Percentiles rank a stretch among this genome's conserved stretches.
Evolutionary conservation across 2,888 invertebrate species (phyloP).

Genomic region (Melanostoma mellinum): DNA sequence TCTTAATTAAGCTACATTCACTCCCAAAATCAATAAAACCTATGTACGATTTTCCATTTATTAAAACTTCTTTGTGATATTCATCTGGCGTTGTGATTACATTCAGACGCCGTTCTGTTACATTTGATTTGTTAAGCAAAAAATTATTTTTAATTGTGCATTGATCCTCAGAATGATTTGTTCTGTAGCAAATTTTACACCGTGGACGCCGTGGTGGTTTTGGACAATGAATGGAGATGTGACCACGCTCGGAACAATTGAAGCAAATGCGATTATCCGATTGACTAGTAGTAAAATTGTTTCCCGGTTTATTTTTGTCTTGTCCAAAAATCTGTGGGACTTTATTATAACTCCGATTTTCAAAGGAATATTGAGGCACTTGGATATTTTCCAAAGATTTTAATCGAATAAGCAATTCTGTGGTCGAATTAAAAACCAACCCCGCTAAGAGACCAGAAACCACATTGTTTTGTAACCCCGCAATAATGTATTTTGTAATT

Average conservation of each 20-base stretch:
- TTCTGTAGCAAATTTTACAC: too few species aligned
- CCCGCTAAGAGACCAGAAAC: conserved; percentile 12
- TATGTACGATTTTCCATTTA: conserved; percentile 18
- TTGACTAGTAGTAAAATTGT: too few species aligned
- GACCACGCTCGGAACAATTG: too few species aligned
- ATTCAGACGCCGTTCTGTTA: too few species aligned
- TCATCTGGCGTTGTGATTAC: conserved; percentile 24
- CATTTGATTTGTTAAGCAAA: too few species aligned
- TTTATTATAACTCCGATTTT: background rate
- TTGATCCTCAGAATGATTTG: too few species aligned
- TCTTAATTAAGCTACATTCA: conserved; percentile 27
- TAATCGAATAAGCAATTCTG: conserved; percentile 10
- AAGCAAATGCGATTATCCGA: too few species aligned
- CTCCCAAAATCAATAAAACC: conserved; percentile 46
- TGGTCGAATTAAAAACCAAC: conserved; percentile 20
- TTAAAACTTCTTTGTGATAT: conserved; percentile 25
- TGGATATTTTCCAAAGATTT: conserved; percentile 19
- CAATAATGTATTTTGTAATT: conserved; percentile 28
- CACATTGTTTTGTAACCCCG: conserved; percentile 13
- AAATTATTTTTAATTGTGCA: too few species aligned
- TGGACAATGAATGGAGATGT: too few species aligned
- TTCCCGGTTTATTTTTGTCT: too few species aligned
- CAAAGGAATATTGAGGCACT: conserved; percentile 11
- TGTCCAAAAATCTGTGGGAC: background rate
- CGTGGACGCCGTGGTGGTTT: too few species aligned